phyloP scores from a whole-genome alignment of 2,888 invertebrate genomes.

The Phoronis australis region DNA sequence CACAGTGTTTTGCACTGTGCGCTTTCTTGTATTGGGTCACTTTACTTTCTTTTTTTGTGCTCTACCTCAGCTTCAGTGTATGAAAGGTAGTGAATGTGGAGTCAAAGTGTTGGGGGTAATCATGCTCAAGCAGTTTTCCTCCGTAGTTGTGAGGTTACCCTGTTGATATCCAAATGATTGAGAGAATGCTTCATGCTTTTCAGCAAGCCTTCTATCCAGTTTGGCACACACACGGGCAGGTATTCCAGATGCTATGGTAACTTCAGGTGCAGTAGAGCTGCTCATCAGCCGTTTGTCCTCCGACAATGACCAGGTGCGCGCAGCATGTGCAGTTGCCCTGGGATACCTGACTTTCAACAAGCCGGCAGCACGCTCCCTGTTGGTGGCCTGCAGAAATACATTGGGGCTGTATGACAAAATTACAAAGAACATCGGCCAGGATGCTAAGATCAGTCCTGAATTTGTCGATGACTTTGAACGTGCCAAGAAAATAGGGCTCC shows the following conservation, averaged over 20 bases:
- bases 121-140: too few species aligned
- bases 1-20: too few species aligned
- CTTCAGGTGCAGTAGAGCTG: slow-evolving; percentile 44
- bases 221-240: slow-evolving; percentile 51
- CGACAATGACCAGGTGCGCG: slow-evolving; percentile 35
- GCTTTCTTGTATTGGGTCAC: too few species aligned
- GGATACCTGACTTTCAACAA: slow-evolving; percentile 52
- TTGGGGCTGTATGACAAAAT: slow-evolving; percentile 44
- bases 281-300: slow-evolving; percentile 38
- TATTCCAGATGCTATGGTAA: slow-evolving; percentile 52
- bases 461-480: slow-evolving; percentile 47
- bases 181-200: too few species aligned
- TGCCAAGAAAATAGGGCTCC: slow-evolving; percentile 44
- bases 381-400: slow-evolving; percentile 40
- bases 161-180: too few species aligned
- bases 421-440: slow-evolving; percentile 41
- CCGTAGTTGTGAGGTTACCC: too few species aligned
- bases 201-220: slow-evolving; percentile 44
- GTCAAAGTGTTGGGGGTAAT: too few species aligned
- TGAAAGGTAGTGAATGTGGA: too few species aligned
- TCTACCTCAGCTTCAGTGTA: too few species aligned
- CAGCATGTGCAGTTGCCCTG: slow-evolving; percentile 44
- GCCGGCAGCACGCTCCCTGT: slow-evolving; percentile 46
- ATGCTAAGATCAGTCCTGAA: slow-evolving; percentile 42
- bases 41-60: too few species aligned